Evolutionary conservation across 1,140 invertebrate species (phyloP), one percentile per base, ranked within the genome.

Genomic region (Papilio machaon): DNA sequence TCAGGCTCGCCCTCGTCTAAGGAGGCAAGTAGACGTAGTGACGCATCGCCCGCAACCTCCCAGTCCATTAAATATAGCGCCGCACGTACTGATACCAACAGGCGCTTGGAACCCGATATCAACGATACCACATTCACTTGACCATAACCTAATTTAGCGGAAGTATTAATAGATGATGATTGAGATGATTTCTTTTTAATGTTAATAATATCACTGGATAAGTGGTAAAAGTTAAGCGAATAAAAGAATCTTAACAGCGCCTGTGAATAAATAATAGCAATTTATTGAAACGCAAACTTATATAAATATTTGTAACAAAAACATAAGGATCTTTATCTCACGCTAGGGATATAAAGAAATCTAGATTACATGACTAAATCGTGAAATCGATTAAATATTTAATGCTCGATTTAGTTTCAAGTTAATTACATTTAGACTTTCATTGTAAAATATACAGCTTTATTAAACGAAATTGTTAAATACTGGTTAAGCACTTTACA

Each of bases 101-200:
- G 82, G 0, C 91, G 86, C 2, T 78, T 79, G 0, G 88, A 88
- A 0, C 85, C 86, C 8, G 85, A 73, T 46, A 94, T 87, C 2
- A 90, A 78, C 0, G 89, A 82, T 9, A 92, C 87, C 35, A 92
- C 85, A 70, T 92, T 92, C 23, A 92, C 90, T 85, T 88, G 86
- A 2, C 92, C 92, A 43, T 92, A 91, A 70, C 79, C 92, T 94
- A 43, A 9, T 19, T 19, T 2, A 47, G 4, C n/a, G 15, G 19
- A 70, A 74, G 70, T 15, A 38, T 64, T 47, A 47, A 43, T n/a
- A 15, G 67, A 10, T 9, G 35, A 19, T 23, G 19, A 30, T 30
- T 67, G 4, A 5, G 49, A 52, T 52, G 5, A 19, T 9, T 58
- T n/a, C n/a, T 9, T 19, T 9, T 58, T 19, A 5, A 8, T 58